Percentiles rank a stretch among this genome's conserved stretches.
phyloP scores from a whole-genome alignment of 2,888 invertebrate genomes.

The Apodemia duryi region DNA sequence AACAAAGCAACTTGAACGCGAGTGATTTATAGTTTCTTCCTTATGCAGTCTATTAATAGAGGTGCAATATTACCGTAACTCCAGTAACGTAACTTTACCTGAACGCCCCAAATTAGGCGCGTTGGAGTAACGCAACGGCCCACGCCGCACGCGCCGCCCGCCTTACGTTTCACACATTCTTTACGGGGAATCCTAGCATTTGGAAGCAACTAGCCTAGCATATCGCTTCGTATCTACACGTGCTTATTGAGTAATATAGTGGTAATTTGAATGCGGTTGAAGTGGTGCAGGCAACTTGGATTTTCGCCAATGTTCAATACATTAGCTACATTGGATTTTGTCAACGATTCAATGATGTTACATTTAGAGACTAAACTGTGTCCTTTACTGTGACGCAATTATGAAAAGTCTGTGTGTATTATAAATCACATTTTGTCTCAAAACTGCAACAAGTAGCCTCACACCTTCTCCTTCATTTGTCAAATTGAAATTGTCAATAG shows the following conservation, averaged over 20 bases:
- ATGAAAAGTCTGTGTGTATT: neutral
- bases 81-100: constrained; percentile 79
- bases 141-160: constrained; percentile 53
- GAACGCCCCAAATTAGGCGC: constrained; percentile 79
- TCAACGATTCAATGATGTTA: constrained; percentile 49
- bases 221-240: constrained; percentile 43
- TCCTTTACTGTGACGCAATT: constrained; percentile 25
- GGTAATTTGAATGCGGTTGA: constrained; percentile 62
- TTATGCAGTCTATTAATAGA: constrained; percentile 68
- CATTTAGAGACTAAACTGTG: constrained; percentile 37
- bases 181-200: constrained; percentile 49
- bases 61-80: constrained; percentile 52
- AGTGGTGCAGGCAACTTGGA: constrained; percentile 73
- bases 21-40: constrained; percentile 63
- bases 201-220: constrained; percentile 53
- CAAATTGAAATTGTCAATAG: neutral
- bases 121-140: constrained; percentile 60
- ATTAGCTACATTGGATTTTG: constrained; percentile 59
- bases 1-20: constrained; percentile 49
- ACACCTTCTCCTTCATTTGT: neutral
- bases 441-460: constrained; percentile 1
- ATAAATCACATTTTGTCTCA: neutral
- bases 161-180: constrained; percentile 55
- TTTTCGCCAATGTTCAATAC: constrained; percentile 59
- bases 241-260: constrained; percentile 46